Percentiles rank a stretch among this genome's conserved stretches.
Evolutionary conservation across 1,140 invertebrate genomes (phyloP).

Genomic region (Listronotus oregonensis): DNA sequence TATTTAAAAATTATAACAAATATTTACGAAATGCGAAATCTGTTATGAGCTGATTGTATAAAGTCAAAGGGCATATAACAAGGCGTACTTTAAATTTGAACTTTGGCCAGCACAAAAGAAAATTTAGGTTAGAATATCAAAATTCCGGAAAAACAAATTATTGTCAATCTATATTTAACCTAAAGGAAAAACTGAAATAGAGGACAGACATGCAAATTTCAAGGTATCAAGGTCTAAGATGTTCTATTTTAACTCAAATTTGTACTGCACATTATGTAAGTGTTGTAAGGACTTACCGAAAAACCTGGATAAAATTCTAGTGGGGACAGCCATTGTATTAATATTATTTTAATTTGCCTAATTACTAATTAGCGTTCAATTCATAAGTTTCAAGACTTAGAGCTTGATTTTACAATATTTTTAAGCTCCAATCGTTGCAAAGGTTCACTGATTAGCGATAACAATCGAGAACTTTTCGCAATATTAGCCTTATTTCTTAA

Average conservation of each 20-base stretch:
- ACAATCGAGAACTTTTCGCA: too few relatives aligned
- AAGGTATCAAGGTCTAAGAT: constrained; percentile 22
- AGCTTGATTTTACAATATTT: background rate
- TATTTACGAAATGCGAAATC: too few relatives aligned
- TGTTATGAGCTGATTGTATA: constrained; percentile 3
- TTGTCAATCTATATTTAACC: background rate
- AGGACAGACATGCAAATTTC: constrained; percentile 4
- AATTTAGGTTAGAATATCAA: constrained; percentile 15
- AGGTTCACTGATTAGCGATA: too few relatives aligned
- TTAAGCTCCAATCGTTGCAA: background rate
- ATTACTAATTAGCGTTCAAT: constrained; percentile 11
- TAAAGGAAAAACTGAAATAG: constrained; percentile 6
- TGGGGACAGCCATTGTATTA: constrained; percentile 23
- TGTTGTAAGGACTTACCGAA: constrained; percentile 18
- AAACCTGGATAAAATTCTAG: constrained; percentile 27
- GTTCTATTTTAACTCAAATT: constrained; percentile 29
- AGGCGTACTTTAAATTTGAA: constrained; percentile 5
- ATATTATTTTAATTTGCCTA: background rate
- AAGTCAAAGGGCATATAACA: constrained; percentile 5
- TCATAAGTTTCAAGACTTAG: constrained; percentile 12
- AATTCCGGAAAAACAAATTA: background rate
- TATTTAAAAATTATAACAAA: too few relatives aligned
- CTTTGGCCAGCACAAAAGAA: constrained; percentile 12
- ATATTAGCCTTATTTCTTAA: too few relatives aligned
- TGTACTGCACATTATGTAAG: constrained; percentile 30